phyloP scores from a whole-genome alignment of 92 coral and sea anemone species.

The Siderastrea siderea region DNA sequence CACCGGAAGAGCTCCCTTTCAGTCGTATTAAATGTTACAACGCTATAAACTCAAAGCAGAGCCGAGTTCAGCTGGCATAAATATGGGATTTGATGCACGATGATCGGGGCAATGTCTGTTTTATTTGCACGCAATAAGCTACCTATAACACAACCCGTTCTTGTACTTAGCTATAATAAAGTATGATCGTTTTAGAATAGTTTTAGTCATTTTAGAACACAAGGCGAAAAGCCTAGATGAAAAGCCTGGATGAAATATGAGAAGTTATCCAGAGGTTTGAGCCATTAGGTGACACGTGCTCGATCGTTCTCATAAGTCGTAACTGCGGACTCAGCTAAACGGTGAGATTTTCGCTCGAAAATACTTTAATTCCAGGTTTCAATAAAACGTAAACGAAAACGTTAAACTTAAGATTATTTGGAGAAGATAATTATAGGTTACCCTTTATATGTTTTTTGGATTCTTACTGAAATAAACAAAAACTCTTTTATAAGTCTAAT shows the following conservation, averaged over 20 bases:
- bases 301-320: background rate
- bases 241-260: background rate
- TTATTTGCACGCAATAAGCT: background rate
- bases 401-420: background rate
- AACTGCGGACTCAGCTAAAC: background rate
- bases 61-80: constrained; percentile 23
- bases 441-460: background rate
- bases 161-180: background rate
- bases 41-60: constrained; percentile 23
- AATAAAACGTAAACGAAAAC: background rate
- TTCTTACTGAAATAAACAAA: constrained; percentile 25
- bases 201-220: background rate
- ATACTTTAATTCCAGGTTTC: background rate
- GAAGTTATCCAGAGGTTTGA: background rate
- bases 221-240: background rate
- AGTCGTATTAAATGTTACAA: constrained; percentile 37
- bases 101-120: background rate
- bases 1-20: constrained; percentile 55
- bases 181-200: background rate
- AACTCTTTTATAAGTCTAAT: constrained; percentile 9
- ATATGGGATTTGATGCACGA: constrained; percentile 14
- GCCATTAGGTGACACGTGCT: constrained; percentile 5
- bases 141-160: background rate
- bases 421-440: constrained; percentile 43
- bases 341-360: background rate